Conservation (phyloP, 1,140 invertebrate genomes). For the Bemisia tabaci region DNA sequence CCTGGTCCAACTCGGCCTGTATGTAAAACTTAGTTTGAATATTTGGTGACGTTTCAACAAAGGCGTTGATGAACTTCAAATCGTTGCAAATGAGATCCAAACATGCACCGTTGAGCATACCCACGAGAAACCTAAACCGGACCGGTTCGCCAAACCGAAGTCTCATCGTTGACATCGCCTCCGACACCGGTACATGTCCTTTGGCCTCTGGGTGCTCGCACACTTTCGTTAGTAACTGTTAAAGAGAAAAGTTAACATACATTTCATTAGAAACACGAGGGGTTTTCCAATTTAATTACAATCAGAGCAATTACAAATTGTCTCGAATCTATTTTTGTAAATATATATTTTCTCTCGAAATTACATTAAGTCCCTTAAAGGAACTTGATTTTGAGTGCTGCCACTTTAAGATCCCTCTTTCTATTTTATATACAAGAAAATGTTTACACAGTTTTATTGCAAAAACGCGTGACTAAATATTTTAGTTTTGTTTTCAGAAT, state of each 20-base stretch:
- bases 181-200: slow-evolving; percentile 70
- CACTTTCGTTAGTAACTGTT: slow-evolving; percentile 56
- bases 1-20: slow-evolving; percentile 75
- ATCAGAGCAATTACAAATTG: no score
- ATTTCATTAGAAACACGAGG: not conserved
- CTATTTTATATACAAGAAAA: no score
- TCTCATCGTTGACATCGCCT: slow-evolving; percentile 76
- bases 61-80: slow-evolving; percentile 69
- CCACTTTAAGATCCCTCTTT: no score
- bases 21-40: slow-evolving; percentile 69
- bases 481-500: no score
- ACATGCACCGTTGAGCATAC: slow-evolving; percentile 59
- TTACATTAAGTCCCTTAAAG: no score
- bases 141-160: slow-evolving; percentile 82
- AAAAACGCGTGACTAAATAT: no score
- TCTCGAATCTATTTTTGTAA: no score
- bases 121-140: slow-evolving; percentile 75
- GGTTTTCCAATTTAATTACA: not conserved
- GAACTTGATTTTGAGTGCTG: no score
- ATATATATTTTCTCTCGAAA: no score
- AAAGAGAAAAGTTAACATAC: slow-evolving; percentile 9
- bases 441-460: no score
- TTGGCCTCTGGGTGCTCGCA: slow-evolving; percentile 47
- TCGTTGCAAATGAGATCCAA: slow-evolving; percentile 65
- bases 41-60: slow-evolving; percentile 56